Evolutionary conservation across 1,140 invertebrate species (phyloP), one percentile per base, ranked within the genome.

Genomic region (Vanessa atalanta): DNA sequence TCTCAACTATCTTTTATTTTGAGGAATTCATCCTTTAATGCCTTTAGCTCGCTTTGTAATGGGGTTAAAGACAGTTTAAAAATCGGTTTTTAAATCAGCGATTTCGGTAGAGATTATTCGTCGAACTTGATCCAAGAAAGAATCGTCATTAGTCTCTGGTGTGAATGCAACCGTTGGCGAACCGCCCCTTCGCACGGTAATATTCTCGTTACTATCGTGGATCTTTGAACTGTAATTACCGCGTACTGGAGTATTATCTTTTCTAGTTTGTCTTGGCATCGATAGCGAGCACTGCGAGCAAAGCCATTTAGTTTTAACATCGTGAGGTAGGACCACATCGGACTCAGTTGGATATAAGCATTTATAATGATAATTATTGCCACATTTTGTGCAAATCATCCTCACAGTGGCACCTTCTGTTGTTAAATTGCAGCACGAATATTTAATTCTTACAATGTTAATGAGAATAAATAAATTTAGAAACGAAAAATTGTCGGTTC

Each of bases 21-120:
- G 47, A 48, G 47, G 47, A 48, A 48, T 48, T 48, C 50, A 51
- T 51, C 50, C 50, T 51, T 51, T 51, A 51, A 51, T 51, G 50
- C 50, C 50, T 51, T 51, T 51, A 51, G 50, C 50, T 51, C 50
- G 50, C 50, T 51, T 51, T 51, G 50, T 51, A 51, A 12, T 51
- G 50, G 50, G 50, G 50, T 51, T 51, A 51, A 51, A 51, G 50
- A 51, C 50, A 51, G 14, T 51, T 51, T 51, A n/a, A 51, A 51
- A 51, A 51, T 51, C 50, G 50, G 50, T 14, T 51, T 51, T 51
- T 51, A 51, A 51, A 51, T 51, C 50, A 15, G 50, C 50, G 50
- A 51, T 51, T 51, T 51, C 50, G 50, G 14, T 51, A 14, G 14
- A 15, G 14, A 51, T 51, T 51, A 51, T 51, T 51, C 6, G 26